A percentile compares a stretch with the other conserved stretches of the same genome.
Evolutionary conservation across 2,797 vertebrate genomes (phyloP).

Genomic region (Tachyglossus aculeatus): DNA sequence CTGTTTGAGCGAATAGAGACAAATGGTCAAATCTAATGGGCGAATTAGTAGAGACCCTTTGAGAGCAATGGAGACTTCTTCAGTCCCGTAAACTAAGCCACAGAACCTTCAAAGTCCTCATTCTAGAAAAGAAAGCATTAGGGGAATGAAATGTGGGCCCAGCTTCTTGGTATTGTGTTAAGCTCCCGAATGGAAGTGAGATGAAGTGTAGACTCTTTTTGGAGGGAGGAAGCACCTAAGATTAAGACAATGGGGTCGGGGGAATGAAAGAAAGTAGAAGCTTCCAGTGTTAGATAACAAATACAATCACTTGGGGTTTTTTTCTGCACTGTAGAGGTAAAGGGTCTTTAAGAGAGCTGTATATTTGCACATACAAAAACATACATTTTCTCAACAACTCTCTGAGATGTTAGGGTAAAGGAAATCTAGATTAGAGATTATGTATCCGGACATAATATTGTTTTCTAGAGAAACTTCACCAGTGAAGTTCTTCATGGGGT

Average conservation of each 20-base stretch:
- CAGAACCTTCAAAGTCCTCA: neutral
- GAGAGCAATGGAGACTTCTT: neutral
- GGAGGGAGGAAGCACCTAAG: neutral
- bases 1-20: neutral
- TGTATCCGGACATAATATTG: neutral
- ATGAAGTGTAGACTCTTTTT: neutral
- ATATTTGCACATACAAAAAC: neutral
- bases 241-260: neutral
- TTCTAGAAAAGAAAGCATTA: neutral
- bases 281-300: neutral
- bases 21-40: neutral
- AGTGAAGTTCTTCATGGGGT: neutral
- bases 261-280: neutral
- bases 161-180: neutral
- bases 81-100: neutral
- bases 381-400: neutral
- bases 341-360: neutral
- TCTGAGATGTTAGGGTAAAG: neutral
- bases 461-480: neutral
- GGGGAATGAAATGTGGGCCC: neutral
- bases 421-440: neutral
- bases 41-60: neutral
- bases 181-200: neutral
- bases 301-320: neutral
- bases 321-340: too few relatives aligned